These are phyloP conservation scores for Zoanthus sansibaricus DNA, from an alignment of 92 coral and sea anemone genomes.

Conservation along the genomic window DNA sequence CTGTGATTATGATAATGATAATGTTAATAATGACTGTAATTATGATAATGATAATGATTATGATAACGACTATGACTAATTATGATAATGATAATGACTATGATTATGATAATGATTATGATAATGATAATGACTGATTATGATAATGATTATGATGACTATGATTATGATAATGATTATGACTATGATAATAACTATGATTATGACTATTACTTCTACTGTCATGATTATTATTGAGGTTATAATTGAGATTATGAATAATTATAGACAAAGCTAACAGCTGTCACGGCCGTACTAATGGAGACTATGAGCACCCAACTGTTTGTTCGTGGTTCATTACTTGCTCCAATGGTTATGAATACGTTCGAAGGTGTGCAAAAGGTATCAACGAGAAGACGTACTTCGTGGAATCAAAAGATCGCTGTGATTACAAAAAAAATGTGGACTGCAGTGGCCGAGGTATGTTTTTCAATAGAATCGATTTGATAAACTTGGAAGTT, in stretches of 20 bases:
- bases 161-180: too few species aligned
- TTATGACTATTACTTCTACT: not conserved
- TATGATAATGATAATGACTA: too few species aligned
- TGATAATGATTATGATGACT: too few species aligned
- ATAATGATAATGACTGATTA: too few species aligned
- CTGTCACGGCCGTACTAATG: not conserved
- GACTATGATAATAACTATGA: too few species aligned
- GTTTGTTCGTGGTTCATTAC: constrained; percentile 42
- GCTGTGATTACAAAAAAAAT: not conserved
- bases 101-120: too few species aligned
- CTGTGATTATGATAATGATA: too few species aligned
- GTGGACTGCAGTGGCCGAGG: constrained; percentile 42
- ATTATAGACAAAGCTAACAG: not conserved
- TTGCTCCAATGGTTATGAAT: constrained; percentile 33
- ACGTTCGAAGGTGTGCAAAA: not conserved
- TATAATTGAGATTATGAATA: not conserved
- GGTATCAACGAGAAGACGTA: not conserved
- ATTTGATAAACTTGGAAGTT: too few species aligned
- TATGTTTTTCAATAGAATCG: not conserved
- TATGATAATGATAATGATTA: too few species aligned
- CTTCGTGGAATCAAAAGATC: constrained; percentile 1
- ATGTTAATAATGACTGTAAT: too few species aligned
- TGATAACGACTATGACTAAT: too few species aligned
- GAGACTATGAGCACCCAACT: constrained; percentile 27
- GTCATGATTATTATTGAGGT: too few species aligned